Percentiles rank a stretch among this genome's conserved stretches.
Conservation (phyloP, 2,113 vertebrate species). For the Tursiops truncatus region DNA sequence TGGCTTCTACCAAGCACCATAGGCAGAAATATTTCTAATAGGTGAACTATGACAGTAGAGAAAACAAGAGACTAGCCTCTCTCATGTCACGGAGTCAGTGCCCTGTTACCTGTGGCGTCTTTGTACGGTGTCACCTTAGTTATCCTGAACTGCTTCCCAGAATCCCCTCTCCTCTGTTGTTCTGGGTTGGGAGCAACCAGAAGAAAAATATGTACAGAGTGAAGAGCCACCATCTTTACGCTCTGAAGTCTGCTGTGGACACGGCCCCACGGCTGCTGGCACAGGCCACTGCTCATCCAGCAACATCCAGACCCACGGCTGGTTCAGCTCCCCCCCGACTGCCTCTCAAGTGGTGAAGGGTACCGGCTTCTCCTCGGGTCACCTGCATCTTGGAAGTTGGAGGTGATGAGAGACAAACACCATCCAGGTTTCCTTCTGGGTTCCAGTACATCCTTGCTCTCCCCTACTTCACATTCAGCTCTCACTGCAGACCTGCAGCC, state of each 20-base stretch:
- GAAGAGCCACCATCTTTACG: not conserved
- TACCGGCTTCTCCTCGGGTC: not conserved
- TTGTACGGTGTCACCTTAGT: not conserved
- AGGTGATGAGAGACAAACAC: not conserved
- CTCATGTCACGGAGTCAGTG: not conserved
- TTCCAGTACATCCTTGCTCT: not conserved
- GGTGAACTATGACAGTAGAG: not conserved
- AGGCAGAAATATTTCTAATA: not conserved
- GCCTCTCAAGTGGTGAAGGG: not conserved
- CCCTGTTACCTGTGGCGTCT: not conserved
- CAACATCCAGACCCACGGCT: too few species aligned
- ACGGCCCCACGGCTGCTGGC: not conserved
- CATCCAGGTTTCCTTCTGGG: accelerated
- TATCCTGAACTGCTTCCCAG: not conserved
- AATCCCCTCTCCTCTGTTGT: not conserved
- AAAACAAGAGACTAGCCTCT: not conserved
- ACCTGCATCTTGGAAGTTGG: not conserved
- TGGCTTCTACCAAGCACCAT: not conserved
- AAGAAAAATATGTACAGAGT: not conserved
- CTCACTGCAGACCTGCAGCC: not conserved
- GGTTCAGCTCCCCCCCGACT: not conserved
- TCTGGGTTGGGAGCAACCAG: not conserved
- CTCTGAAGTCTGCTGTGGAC: not conserved
- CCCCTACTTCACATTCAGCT: not conserved
- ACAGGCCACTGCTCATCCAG: not conserved